A percentile compares a stretch with the other conserved stretches of the same genome.
Evolutionary conservation across 2,888 invertebrate species (phyloP).

Genomic region (Cinara cedri): DNA sequence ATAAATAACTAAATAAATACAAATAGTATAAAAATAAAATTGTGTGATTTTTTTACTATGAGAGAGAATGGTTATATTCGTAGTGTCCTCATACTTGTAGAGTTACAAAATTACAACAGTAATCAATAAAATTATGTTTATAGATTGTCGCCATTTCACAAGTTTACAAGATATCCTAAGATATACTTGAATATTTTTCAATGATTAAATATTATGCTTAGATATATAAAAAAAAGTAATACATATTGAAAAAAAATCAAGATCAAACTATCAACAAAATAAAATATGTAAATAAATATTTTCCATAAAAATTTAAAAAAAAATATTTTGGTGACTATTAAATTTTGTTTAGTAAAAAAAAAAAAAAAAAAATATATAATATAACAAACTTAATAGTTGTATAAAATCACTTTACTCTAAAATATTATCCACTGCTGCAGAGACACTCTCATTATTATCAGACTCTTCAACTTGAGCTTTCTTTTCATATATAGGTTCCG

Average conservation of each 20-base stretch:
- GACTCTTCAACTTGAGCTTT: conserved; percentile 44
- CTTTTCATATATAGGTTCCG: conserved; percentile 74
- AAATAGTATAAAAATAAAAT: too few relatives aligned
- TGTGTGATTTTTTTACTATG: too few relatives aligned
- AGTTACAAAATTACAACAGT: too few relatives aligned
- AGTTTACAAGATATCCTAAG: background rate
- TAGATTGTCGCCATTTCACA: background rate
- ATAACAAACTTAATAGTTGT: conserved; percentile 19
- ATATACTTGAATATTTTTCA: background rate
- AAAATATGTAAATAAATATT: conserved; percentile 28
- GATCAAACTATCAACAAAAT: background rate
- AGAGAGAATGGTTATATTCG: too few relatives aligned
- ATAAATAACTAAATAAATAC: too few relatives aligned
- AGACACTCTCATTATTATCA: conserved; percentile 10
- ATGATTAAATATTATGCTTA: background rate
- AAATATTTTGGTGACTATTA: conserved; percentile 34
- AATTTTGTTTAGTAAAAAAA: conserved; percentile 15
- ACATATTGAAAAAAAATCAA: conserved; percentile 9
- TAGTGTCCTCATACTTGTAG: too few relatives aligned
- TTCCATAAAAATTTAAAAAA: background rate
- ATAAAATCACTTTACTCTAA: background rate
- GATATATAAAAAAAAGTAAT: conserved; percentile 24
- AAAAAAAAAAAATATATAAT: conserved; percentile 6
- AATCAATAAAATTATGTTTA: background rate
- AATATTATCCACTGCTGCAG: background rate